phyloP scores from a whole-genome alignment of 2,888 invertebrate species.

The Xanthostigma xanthostigma region DNA sequence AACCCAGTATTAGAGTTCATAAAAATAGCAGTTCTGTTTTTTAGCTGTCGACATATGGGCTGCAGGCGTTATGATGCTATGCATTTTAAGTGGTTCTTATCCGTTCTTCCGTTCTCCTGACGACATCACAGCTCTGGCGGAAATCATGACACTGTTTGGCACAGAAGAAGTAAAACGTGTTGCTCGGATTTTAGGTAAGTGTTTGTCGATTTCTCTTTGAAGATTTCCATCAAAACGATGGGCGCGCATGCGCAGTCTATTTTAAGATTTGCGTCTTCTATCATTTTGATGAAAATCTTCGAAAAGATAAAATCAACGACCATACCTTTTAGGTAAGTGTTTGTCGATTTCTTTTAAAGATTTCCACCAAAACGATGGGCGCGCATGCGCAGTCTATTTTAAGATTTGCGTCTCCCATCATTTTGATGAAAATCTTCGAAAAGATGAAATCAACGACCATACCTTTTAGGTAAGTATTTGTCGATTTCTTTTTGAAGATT shows the following conservation, averaged over 20 bases:
- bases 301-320: too few relatives aligned
- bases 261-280: too few relatives aligned
- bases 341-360: too few relatives aligned
- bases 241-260: too few relatives aligned
- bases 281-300: too few relatives aligned
- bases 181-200: slow-evolving; percentile 47
- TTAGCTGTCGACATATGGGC: slow-evolving; percentile 81
- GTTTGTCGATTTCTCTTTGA: background rate
- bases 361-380: too few relatives aligned
- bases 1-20: too few relatives aligned
- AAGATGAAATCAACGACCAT: too few relatives aligned
- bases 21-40: slow-evolving; percentile 13
- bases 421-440: too few relatives aligned
- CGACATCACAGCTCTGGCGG: slow-evolving; percentile 63
- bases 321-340: too few relatives aligned
- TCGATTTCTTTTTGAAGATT: background rate
- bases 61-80: slow-evolving; percentile 67
- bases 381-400: too few relatives aligned
- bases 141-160: slow-evolving; percentile 69
- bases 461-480: slow-evolving; percentile 39
- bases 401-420: too few relatives aligned
- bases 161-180: slow-evolving; percentile 48
- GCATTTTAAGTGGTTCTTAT: slow-evolving; percentile 62
- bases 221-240: background rate
- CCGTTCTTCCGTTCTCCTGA: slow-evolving; percentile 75